Base-by-base conservation (phyloP, 2,113 vertebrate genomes). In the Platichthys stellatus region DNA sequence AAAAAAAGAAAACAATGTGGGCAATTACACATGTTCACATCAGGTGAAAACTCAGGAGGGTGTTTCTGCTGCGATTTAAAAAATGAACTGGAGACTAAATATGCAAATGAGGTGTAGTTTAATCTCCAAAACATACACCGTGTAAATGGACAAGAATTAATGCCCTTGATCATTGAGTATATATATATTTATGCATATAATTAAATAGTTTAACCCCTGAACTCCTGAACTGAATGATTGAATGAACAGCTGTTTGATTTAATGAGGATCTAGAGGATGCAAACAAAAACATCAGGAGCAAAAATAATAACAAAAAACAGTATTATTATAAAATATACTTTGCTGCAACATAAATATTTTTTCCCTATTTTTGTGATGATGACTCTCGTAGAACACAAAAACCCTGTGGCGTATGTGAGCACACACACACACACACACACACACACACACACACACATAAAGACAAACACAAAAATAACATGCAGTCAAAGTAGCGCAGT, bases 401-500 rank as follows among this genome's bases (percentile, higher is more conserved):
- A 68, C 75, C 82, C 80, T 54, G 35, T 88, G 89, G 87, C 81
- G 77, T 69, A 69, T 23, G 21, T 69, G 51, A 14, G 53, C 61
- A 68, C 51, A 59, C 65, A 66, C 23, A 23, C 23, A 23, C 23
- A 23, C 23, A 23, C 23, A 23, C 24, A 24, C 24, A 24, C 24
- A 24, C 24, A 24, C 43, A 75, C 64, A 66, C 43, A 75, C 54
- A 63, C 49, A 21, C 26, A 70, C 21, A 47, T 24, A 59, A 21
- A 45, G 18, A 53, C 57, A 72, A 17, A 61, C 2, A 69, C 17
- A 64, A 60, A 58, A 76, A 13, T 72, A 62, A 66, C 64, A 87
- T 67, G 64, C 78, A 72, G 57, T 73, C 84, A 87, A 80, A 85
- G 90, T 83, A 87, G 88, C 90, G 74, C 68, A 70, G 76, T 78